These are phyloP conservation scores for Ctenosaura bakeri DNA, from an alignment of 2,797 vertebrate species.

Conservation along the genomic window DNA sequence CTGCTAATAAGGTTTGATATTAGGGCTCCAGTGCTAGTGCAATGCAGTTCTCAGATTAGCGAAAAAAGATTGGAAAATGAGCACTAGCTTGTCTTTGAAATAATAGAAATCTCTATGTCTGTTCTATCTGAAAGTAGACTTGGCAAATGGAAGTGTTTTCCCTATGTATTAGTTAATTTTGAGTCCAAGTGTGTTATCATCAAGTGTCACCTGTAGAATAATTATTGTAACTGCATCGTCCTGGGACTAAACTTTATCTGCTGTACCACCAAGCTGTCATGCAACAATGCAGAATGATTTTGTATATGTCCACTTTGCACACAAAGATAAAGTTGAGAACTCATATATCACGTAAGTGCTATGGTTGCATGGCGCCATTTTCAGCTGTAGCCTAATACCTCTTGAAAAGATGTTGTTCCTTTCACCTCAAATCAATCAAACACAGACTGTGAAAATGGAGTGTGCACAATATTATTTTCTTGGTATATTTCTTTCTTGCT, in stretches of 20 bases:
- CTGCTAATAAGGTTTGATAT: background rate
- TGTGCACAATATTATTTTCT: slow-evolving; percentile 8
- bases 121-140: background rate
- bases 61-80: background rate
- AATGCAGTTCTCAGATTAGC: background rate
- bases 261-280: background rate
- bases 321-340: background rate
- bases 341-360: no score
- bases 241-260: background rate
- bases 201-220: background rate
- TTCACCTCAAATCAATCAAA: slow-evolving; percentile 3
- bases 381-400: background rate
- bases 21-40: background rate
- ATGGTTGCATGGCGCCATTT: background rate
- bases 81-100: background rate
- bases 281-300: background rate
- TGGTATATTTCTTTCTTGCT: slow-evolving; percentile 10
- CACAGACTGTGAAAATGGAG: background rate
- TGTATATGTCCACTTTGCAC: background rate
- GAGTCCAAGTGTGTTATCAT: background rate
- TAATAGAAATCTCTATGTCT: background rate
- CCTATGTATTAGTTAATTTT: background rate
- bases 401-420: background rate
- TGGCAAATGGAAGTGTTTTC: background rate
- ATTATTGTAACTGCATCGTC: background rate